These are phyloP conservation scores for Triplophysa bombifrons DNA, from an alignment of 2,797 vertebrate genomes.

Conservation along the genomic window DNA sequence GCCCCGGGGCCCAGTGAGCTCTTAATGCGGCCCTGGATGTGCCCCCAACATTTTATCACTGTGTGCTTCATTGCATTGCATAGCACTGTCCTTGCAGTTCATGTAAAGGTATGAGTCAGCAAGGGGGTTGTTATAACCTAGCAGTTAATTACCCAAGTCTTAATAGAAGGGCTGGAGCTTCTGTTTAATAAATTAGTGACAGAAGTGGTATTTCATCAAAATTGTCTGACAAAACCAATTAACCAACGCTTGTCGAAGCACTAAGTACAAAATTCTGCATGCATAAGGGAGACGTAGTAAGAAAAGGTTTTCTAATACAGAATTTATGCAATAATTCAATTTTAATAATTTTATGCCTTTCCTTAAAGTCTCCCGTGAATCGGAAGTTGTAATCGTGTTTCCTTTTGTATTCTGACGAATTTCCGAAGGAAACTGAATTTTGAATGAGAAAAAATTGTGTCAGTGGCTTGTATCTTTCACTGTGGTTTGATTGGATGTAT, in stretches of 20 bases:
- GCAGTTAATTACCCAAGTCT: not conserved
- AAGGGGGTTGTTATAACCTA: not conserved
- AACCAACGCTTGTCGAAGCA: not conserved
- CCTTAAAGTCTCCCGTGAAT: too few relatives aligned
- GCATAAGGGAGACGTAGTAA: not conserved
- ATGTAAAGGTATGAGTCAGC: not conserved
- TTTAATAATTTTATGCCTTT: not conserved
- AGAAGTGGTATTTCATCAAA: constrained; percentile 9
- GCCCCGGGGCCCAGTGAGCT: too few relatives aligned
- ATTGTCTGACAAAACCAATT: constrained; percentile 11
- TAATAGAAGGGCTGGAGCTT: not conserved
- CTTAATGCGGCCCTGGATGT: too few relatives aligned
- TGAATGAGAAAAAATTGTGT: too few relatives aligned
- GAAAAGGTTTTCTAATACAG: not conserved
- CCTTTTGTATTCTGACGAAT: too few relatives aligned
- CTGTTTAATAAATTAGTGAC: not conserved
- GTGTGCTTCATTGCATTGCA: not conserved
- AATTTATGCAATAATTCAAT: not conserved
- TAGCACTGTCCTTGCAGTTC: not conserved
- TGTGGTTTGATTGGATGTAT: too few relatives aligned
- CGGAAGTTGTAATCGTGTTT: too few relatives aligned
- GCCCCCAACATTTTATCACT: not conserved
- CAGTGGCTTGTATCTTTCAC: too few relatives aligned
- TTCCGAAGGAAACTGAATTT: too few relatives aligned
- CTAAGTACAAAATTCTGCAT: not conserved